Base-by-base conservation (phyloP, 2,797 vertebrate genomes). In the Vultur gryphus region DNA sequence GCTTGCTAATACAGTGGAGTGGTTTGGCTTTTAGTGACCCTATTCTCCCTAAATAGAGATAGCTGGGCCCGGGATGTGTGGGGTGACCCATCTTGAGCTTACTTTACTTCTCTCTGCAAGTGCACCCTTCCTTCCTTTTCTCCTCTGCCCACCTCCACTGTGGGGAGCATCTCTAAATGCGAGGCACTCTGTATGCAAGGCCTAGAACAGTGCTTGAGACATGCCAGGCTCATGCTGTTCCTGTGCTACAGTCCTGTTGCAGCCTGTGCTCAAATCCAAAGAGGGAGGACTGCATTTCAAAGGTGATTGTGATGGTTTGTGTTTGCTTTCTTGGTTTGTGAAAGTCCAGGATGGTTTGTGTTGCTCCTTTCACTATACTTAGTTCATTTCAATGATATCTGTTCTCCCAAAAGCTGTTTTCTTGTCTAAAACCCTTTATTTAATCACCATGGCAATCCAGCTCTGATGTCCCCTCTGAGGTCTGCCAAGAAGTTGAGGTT, bases 91-190 rank as follows among this genome's bases (percentile, higher is more conserved):
- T 13, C 75, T 14, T 41, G 49, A 39, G 49, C 25, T 75, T 18
- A 29, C 31, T 49, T 28, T 20, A 3, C 31, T 58, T 44, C 37
- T 57, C 16, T n/a, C 58, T 44, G 19, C 44, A n/a, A 24, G 24
- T 25, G 28, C 28, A 46, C 17, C 6, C 4, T 33, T 55, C 46
- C 52, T 58, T 52, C 61, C 43, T 15, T 23, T 54, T 31, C 48
- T 62, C 33, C 55, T 44, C 55, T 52, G 55, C 15, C 26, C 33
- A 20, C 37, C 46, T 31, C 46, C 26, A 1, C 55, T 8, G 26
- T 8, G 26, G 33, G 46, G 33, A 61, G 33, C 1, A 1, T 57
- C 51, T 20, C 26, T 13, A 16, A 66, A 31, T 3, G 1, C 1
- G 6, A 16, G 55, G 39, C 55, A 39, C 55, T 16, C 46, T 2